Percentiles rank a stretch among this genome's conserved stretches.
Evolutionary conservation across 2,113 vertebrate species (phyloP).

Genomic region (Tupaia tana): DNA sequence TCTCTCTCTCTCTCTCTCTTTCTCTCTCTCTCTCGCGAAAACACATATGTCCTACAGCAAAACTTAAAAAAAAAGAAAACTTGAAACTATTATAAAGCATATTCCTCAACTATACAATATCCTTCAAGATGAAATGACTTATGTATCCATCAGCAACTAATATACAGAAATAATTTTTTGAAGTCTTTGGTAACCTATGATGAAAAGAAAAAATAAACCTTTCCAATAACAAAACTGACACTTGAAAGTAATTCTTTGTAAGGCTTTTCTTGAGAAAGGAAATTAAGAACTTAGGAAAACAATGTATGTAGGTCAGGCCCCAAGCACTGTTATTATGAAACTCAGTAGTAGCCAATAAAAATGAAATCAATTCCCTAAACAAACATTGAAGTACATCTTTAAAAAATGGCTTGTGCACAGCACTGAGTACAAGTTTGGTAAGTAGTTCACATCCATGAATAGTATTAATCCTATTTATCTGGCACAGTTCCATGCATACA

Average conservation of each 20-base stretch:
- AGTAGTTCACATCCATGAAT: not conserved
- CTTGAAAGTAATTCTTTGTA: not conserved
- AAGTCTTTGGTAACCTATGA: not conserved
- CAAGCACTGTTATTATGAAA: not conserved
- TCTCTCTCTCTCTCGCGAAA: too few relatives aligned
- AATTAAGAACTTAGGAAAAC: not conserved
- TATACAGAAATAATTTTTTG: not conserved
- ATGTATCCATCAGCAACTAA: not conserved
- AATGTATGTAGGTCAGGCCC: not conserved
- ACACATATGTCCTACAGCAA: too few relatives aligned
- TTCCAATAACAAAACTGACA: constrained; percentile 6
- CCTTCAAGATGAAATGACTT: not conserved
- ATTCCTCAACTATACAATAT: not conserved
- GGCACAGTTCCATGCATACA: not conserved
- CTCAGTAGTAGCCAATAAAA: not conserved
- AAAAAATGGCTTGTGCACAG: not conserved
- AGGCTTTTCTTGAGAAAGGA: not conserved
- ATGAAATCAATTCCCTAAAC: not conserved
- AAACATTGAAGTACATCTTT: not conserved
- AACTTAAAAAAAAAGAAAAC: not conserved
- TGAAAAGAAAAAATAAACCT: not conserved
- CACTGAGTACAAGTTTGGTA: not conserved
- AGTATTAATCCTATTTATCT: not conserved
- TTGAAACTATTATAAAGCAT: not conserved
- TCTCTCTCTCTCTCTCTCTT: too few relatives aligned